Conservation (phyloP, 2,888 invertebrate species). For the Mythimna loreyi region DNA sequence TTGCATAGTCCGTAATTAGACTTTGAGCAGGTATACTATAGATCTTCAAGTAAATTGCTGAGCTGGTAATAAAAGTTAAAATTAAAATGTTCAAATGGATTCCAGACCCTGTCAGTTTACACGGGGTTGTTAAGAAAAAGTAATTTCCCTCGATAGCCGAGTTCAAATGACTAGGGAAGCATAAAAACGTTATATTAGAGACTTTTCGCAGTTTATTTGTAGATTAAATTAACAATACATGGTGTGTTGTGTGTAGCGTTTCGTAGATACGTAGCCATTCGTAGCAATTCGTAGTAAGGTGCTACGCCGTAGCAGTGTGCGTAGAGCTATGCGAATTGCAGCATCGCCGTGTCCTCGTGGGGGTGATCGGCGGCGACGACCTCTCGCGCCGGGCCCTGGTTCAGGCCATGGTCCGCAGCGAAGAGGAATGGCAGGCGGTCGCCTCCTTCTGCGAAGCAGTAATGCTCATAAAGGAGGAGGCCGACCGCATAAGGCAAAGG, state of each 20-base stretch:
- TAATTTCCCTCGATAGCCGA: conserved; percentile 64
- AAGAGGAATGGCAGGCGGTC: no score
- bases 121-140: conserved; percentile 57
- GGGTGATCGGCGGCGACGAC: no score
- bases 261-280: conserved; percentile 44
- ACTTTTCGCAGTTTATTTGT: conserved; percentile 42
- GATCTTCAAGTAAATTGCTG: conserved; percentile 27
- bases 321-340: no score
- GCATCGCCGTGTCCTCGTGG: no score
- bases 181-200: conserved; percentile 35
- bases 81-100: conserved; percentile 59
- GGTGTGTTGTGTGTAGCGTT: conserved; percentile 11
- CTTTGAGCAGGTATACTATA: conserved; percentile 20
- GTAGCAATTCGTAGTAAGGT: conserved; percentile 30
- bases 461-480: no score
- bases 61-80: conserved; percentile 47
- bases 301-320: conserved; percentile 44
- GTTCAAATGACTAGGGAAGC: conserved; percentile 44
- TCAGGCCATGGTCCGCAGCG: no score
- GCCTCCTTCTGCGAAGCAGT: no score
- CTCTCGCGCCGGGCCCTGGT: no score
- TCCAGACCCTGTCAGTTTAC: conserved; percentile 37
- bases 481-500: no score
- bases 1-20: conserved; percentile 29
- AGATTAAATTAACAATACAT: conserved; percentile 36